Conservation (phyloP, 2,797 vertebrate species). For the Siniperca scherzeri region DNA sequence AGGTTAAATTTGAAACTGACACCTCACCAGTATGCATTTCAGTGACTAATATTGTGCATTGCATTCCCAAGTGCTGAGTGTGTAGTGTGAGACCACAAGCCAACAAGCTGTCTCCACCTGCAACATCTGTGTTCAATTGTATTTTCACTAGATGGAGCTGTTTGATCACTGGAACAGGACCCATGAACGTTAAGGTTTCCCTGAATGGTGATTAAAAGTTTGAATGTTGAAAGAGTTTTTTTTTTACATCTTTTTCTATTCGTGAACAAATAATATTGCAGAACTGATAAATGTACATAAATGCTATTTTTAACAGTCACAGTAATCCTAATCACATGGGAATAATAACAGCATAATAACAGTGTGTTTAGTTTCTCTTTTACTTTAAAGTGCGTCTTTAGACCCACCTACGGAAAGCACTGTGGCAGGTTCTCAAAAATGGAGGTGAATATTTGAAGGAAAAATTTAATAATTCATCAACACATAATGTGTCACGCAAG, state of each 20-base stretch:
- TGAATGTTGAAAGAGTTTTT: neutral
- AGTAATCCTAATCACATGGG: neutral
- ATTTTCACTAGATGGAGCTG: conserved; percentile 78
- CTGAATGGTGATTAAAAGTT: neutral
- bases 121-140: neutral
- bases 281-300: neutral
- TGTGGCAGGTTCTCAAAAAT: neutral
- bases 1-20: neutral
- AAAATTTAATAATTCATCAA: conserved; percentile 31
- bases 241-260: neutral
- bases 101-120: neutral
- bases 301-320: neutral
- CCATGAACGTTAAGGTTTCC: neutral
- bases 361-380: conserved; percentile 6
- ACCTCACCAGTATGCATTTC: neutral
- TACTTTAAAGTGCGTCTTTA: neutral
- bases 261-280: neutral
- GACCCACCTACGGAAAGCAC: neutral
- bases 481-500: conserved; percentile 14
- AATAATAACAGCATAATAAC: neutral
- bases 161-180: conserved; percentile 37
- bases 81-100: neutral
- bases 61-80: neutral
- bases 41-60: conserved; percentile 1
- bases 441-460: neutral